Conservation (phyloP, 2,113 vertebrate genomes). For the Lontra canadensis region DNA sequence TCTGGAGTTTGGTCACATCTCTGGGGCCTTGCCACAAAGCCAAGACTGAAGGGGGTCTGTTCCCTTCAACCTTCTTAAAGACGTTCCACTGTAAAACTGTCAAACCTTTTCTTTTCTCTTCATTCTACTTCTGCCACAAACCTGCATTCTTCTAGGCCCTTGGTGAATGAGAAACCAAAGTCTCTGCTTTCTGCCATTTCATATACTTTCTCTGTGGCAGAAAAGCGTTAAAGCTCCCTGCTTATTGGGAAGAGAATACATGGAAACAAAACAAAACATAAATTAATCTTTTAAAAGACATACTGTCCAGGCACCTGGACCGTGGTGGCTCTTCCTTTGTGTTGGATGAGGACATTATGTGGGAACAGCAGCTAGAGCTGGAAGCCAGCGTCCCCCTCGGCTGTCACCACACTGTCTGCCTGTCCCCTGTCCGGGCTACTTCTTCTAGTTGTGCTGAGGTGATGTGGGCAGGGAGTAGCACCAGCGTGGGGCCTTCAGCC, state of each 20-base stretch:
- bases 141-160: not conserved
- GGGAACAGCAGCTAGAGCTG: not conserved
- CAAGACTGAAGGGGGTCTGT: not conserved
- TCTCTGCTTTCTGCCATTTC: not conserved
- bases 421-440: not conserved
- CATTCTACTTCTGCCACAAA: not conserved
- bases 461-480: not conserved
- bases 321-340: not conserved
- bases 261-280: not conserved
- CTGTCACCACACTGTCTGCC: not conserved
- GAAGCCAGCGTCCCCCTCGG: not conserved
- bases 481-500: not conserved
- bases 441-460: not conserved
- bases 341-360: not conserved
- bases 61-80: not conserved
- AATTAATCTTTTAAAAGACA: not conserved
- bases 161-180: constrained; percentile 2
- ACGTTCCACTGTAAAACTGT: not conserved
- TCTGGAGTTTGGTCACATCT: not conserved
- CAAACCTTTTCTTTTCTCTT: not conserved
- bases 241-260: not conserved
- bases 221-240: not conserved
- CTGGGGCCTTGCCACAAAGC: not conserved
- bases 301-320: not conserved
- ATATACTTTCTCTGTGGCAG: not conserved